Evolutionary conservation across 2,888 invertebrate species (phyloP).

Genomic region (Esperia sulphurella): DNA sequence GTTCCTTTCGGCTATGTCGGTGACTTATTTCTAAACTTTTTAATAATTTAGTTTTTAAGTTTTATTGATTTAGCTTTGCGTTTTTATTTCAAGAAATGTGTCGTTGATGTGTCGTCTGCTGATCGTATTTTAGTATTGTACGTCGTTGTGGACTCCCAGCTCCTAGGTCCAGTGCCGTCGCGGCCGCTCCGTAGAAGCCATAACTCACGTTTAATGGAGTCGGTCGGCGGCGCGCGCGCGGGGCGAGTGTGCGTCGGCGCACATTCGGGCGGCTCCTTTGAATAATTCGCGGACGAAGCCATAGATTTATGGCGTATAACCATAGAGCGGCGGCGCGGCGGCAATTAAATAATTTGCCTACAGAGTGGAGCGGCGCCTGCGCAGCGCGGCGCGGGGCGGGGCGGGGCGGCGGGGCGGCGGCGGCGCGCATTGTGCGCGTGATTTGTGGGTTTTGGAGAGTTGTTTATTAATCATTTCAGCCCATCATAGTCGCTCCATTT

Average conservation of each 20-base stretch:
- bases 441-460: background rate
- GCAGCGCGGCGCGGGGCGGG: slow-evolving; percentile 13
- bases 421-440: background rate
- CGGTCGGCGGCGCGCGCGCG: slow-evolving; percentile 3
- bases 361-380: slow-evolving; percentile 30
- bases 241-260: slow-evolving; percentile 4
- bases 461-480: too few relatives aligned
- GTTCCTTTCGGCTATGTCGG: too few relatives aligned
- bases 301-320: slow-evolving; percentile 72
- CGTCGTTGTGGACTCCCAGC: too few relatives aligned
- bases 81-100: too few relatives aligned
- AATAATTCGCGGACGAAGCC: slow-evolving; percentile 65
- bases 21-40: too few relatives aligned
- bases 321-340: slow-evolving; percentile 50
- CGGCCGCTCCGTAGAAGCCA: background rate
- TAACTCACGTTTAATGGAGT: slow-evolving; percentile 7
- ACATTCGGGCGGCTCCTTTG: slow-evolving; percentile 58
- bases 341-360: slow-evolving; percentile 76
- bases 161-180: too few relatives aligned
- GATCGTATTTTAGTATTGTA: too few relatives aligned
- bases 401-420: slow-evolving; percentile 16
- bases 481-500: too few relatives aligned
- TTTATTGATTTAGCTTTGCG: too few relatives aligned
- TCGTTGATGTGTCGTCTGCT: too few relatives aligned
- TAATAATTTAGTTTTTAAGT: too few relatives aligned